Evolutionary conservation across 2,113 vertebrate genomes (phyloP), one percentile per base, ranked within the genome.

Genomic region (Nyctibius bracteatus): DNA sequence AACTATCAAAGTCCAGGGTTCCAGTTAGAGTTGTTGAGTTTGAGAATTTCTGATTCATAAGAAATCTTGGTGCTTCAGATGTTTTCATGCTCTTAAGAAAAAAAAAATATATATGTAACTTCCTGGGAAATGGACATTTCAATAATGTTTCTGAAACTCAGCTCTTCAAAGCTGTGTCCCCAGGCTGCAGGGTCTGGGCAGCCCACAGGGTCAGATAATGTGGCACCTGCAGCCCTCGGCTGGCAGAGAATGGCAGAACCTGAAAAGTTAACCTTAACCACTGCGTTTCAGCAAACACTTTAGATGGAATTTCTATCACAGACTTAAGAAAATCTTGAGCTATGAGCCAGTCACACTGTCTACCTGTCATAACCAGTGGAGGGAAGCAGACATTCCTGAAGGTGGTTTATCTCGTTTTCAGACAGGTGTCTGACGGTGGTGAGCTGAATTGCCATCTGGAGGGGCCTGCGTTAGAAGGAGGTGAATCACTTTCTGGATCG

Each of bases 201-300:
- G 72, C 58, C 51, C 21, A 2, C 0, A 0, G 47, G 16, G 7
- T 54, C 46, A 58, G 65, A 27, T 20, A 33, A 35, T 0, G 0
- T 17, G 61, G 16, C 55, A 33, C 21, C 33, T 67, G 15, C 70
- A 33, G 47, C 51, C 65, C 27, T n/a, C 46, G 65, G 52, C 73
- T 68, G 71, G 35, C 39, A 59, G 77, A 63, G 47, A 33, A 51
- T 18, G 30, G 35, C 62, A 77, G 58, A 77, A 57, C 35, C 44
- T 47, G 51, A 49, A 8, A 89, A 84, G 67, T 9, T 72, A 67
- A 28, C 41, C 0, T 1, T 55, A 63, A 71, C 22, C 25, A 6
- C 39, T 57, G 7, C 52, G 15, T 58, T 83, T 66, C 31, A 81
- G 44, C 21, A 27, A 55, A 80, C n/a, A 11, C 11, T 78, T 81